Evolutionary conservation across 2,113 vertebrate species (phyloP), one percentile per base, ranked within the genome.

Genomic region (Bettongia penicillata): DNA sequence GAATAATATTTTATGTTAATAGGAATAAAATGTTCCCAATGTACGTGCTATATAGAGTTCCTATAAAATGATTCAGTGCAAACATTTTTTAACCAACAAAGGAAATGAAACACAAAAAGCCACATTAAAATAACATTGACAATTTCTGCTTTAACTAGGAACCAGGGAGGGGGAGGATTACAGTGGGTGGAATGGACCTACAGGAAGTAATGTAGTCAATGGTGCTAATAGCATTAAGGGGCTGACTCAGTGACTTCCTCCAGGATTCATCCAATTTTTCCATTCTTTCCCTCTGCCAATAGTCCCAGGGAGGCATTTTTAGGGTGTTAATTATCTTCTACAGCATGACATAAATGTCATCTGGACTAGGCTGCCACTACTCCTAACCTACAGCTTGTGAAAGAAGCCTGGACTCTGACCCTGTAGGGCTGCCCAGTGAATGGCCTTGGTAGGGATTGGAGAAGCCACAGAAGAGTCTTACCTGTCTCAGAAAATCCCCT

Each of bases 1-100:
- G 97, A 97, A 98, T 98, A 98, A 98, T 98, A 98, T 98, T 97
- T 98, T 98, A 98, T 97, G 97, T 96, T 98, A 98, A 97, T 97
- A 97, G 95, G 97, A 98, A 98, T 95, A 97, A 98, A 98, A 97
- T 97, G 97, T 98, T 97, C 94, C 93, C 96, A 97, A 97, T 97
- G 93, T 95, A 96, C 94, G 91, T 57, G 48, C 96, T 97, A 51
- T 96, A 97, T 97, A 97, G 97, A 97, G 97, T 96, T 93, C 93
- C 96, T 97, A 96, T 95, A 95, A 97, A 98, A 96, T 93, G 93
- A 97, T 98, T 98, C 96, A 97, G 53, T 96, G 96, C 94, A 97
- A 97, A 96, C 91, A 93, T 97, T 97, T 97, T 98, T 97, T 96
- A 98, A 98, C 96, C 97, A 98, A 97, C 97, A 97, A 98, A 98